A percentile compares a stretch with the other conserved stretches of the same genome.
phyloP scores from a whole-genome alignment of 2,113 vertebrate genomes.

The Synodontis membranacea region DNA sequence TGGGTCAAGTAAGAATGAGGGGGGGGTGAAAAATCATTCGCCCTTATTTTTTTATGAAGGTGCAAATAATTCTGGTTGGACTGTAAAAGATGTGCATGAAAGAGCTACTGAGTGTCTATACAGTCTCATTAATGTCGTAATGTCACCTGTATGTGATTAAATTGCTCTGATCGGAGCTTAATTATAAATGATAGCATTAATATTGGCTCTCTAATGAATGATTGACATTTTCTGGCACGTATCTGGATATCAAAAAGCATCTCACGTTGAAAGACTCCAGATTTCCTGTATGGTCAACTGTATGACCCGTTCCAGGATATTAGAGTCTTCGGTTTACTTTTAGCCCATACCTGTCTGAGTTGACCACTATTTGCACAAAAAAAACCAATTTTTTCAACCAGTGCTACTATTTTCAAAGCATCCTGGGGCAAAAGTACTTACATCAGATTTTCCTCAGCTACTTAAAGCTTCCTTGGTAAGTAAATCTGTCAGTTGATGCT shows the following conservation, averaged over 20 bases:
- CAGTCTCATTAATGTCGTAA: background rate
- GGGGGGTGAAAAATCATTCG: too few relatives aligned
- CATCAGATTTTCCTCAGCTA: background rate
- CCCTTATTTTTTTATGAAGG: too few relatives aligned
- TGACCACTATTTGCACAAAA: background rate
- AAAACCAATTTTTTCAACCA: background rate
- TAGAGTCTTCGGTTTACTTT: background rate
- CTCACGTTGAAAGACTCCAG: constrained; percentile 22
- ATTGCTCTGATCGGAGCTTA: background rate
- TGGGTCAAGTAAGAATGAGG: too few relatives aligned
- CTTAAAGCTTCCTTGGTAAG: background rate
- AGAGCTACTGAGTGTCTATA: background rate
- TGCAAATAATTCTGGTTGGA: background rate
- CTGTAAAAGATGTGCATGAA: background rate
- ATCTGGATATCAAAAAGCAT: constrained; percentile 33
- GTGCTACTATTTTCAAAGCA: background rate
- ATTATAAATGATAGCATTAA: background rate
- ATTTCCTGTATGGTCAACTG: background rate
- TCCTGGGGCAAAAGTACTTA: background rate
- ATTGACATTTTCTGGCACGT: background rate
- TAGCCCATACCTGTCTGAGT: background rate
- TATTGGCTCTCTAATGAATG: constrained; percentile 21
- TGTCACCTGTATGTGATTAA: background rate
- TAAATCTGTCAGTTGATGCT: background rate
- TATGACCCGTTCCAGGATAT: background rate